These are phyloP conservation scores for Drosophila parvula DNA, from an alignment of 1,140 invertebrate genomes.

Conservation along the genomic window DNA sequence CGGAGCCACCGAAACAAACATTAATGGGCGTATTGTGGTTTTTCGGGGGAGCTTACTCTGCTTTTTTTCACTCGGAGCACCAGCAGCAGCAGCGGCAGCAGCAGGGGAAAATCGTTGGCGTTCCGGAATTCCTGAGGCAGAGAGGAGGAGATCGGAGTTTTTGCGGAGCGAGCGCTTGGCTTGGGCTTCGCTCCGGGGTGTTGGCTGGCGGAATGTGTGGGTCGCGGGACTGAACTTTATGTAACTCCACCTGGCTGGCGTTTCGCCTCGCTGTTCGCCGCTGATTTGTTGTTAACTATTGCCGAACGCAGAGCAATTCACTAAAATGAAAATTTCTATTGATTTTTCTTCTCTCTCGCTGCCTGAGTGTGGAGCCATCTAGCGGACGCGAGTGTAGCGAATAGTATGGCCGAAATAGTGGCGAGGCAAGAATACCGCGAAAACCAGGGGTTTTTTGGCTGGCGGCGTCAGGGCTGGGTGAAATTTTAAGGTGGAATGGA, in stretches of 20 bases:
- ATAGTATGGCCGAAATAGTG: conserved; percentile 28
- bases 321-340: conserved; percentile 79
- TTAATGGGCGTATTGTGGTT: conserved; percentile 46
- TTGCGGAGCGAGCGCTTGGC: conserved; percentile 30
- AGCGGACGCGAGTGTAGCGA: conserved; percentile 48
- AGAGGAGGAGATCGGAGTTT: conserved; percentile 31
- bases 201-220: conserved; percentile 71
- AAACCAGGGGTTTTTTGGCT: conserved; percentile 24
- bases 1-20: conserved; percentile 50
- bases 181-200: conserved; percentile 55
- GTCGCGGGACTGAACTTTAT: conserved; percentile 48
- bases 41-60: conserved; percentile 36
- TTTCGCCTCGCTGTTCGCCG: conserved; percentile 48
- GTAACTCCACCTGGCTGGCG: conserved; percentile 52
- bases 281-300: conserved; percentile 68
- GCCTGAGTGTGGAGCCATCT: conserved; percentile 61
- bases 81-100: conserved; percentile 13
- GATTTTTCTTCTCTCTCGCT: conserved; percentile 77
- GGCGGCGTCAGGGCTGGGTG: conserved; percentile 6
- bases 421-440: neutral
- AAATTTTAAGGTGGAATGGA: neutral
- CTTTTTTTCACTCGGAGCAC: conserved; percentile 49
- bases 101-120: conserved; percentile 32
- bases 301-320: conserved; percentile 69
- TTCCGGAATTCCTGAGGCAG: conserved; percentile 36